Conservation (phyloP, 2,113 vertebrate genomes). For the Phycodurus eques region DNA sequence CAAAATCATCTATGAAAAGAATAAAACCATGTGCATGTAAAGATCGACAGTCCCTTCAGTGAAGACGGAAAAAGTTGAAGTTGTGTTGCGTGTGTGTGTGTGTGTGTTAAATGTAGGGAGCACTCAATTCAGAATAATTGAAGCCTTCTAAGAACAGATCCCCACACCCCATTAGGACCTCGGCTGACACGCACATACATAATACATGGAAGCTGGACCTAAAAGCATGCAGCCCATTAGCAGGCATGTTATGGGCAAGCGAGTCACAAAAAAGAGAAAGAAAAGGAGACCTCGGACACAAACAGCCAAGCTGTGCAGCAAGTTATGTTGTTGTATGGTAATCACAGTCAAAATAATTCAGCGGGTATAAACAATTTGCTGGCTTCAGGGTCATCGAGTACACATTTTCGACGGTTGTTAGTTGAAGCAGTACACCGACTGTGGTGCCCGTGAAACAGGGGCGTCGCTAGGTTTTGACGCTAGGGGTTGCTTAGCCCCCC, state of each 20-base stretch:
- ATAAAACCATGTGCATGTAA: conserved; percentile 4
- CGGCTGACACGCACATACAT: conserved; percentile 69
- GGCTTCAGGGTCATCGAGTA: neutral
- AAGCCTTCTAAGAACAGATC: conserved; percentile 67
- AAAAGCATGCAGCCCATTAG: conserved; percentile 71
- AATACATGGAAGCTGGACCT: conserved; percentile 71
- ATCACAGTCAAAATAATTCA: conserved; percentile 22
- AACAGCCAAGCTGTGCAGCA: conserved; percentile 4
- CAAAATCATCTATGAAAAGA: conserved; percentile 10
- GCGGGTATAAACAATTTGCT: conserved; percentile 9
- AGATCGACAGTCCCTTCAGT: neutral
- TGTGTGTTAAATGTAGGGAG: conserved; percentile 52
- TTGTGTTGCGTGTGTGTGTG: conserved; percentile 5
- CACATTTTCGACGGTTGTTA: neutral
- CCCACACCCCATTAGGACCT: conserved; percentile 66
- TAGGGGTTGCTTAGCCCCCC: too few species aligned
- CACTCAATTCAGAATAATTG: conserved; percentile 60
- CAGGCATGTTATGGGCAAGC: conserved; percentile 29
- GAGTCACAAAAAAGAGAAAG: conserved; percentile 8
- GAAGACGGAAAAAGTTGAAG: conserved; percentile 11
- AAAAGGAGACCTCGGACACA: conserved; percentile 32
- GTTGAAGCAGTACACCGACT: conserved; percentile 1
- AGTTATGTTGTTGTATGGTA: conserved; percentile 29
- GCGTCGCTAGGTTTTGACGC: too few species aligned
- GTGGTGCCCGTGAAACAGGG: neutral